Conservation (phyloP, 2,888 invertebrate genomes). For the Archips crataeganus region DNA sequence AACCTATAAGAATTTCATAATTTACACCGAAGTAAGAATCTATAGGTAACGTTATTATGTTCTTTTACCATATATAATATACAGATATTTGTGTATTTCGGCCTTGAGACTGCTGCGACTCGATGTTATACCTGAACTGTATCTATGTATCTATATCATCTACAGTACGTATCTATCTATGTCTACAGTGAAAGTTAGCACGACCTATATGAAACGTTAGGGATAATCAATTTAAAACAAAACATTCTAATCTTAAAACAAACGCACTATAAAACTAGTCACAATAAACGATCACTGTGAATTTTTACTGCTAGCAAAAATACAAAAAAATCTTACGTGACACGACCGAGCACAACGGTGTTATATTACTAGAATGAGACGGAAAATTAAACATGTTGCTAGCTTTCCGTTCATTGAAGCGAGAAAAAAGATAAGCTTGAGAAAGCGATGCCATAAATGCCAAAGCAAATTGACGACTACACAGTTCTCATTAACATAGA, state of each 20-base stretch:
- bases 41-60: constrained; percentile 53
- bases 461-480: constrained; percentile 71
- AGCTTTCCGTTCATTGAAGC: constrained; percentile 70
- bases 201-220: constrained; percentile 73
- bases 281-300: constrained; percentile 64
- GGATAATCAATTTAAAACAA: constrained; percentile 50
- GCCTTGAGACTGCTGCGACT: constrained; percentile 82
- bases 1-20: constrained; percentile 54
- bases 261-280: constrained; percentile 58
- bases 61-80: constrained; percentile 67
- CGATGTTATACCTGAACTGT: constrained; percentile 78
- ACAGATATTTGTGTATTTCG: constrained; percentile 82
- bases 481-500: constrained; percentile 60
- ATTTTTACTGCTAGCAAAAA: constrained; percentile 72
- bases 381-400: constrained; percentile 73
- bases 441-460: constrained; percentile 86
- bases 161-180: constrained; percentile 73
- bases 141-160: constrained; percentile 55
- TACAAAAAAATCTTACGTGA: constrained; percentile 84
- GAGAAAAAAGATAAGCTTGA: constrained; percentile 78
- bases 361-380: constrained; percentile 85
- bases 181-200: constrained; percentile 85
- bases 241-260: constrained; percentile 57
- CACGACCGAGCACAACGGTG: constrained; percentile 86
- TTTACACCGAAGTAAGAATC: constrained; percentile 65